These are phyloP conservation scores for Enteromius radiatus DNA, from an alignment of 2,797 vertebrate genomes.

Conservation along the genomic window DNA sequence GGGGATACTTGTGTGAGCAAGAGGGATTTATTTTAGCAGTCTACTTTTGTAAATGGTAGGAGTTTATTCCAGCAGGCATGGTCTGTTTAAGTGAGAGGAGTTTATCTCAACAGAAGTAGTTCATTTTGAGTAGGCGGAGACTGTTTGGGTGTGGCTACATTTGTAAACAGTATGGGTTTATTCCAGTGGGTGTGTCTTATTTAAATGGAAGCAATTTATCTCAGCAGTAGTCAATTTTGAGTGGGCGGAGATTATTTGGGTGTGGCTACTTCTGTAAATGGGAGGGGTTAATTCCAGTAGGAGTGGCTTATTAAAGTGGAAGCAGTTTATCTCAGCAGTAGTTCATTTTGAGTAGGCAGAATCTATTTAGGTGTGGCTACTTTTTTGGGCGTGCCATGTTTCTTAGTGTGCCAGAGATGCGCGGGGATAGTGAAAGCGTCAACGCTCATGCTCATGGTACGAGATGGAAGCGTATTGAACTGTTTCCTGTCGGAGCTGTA, in stretches of 20 bases:
- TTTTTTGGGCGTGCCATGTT: slow-evolving; percentile 82
- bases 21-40: not conserved
- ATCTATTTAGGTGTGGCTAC: slow-evolving; percentile 70
- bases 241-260: slow-evolving; percentile 67
- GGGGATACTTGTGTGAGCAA: not conserved
- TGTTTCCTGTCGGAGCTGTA: slow-evolving; percentile 94
- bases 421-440: slow-evolving; percentile 91
- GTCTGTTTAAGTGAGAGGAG: no score
- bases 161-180: not conserved
- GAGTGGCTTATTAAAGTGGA: not conserved
- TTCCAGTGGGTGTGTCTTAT: not conserved
- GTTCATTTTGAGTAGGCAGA: not conserved
- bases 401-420: slow-evolving; percentile 87
- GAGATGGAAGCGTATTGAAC: slow-evolving; percentile 89
- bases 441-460: slow-evolving; percentile 90
- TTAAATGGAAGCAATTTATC: not conserved
- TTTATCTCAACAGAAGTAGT: no score
- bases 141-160: not conserved
- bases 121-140: not conserved
- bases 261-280: slow-evolving; percentile 30
- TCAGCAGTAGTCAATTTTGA: not conserved
- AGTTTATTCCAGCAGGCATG: no score
- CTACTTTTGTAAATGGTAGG: no score
- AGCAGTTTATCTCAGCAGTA: not conserved
- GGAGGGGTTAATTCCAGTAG: not conserved